Conservation (phyloP, 1,140 invertebrate genomes). For the Olivierus martensii region DNA sequence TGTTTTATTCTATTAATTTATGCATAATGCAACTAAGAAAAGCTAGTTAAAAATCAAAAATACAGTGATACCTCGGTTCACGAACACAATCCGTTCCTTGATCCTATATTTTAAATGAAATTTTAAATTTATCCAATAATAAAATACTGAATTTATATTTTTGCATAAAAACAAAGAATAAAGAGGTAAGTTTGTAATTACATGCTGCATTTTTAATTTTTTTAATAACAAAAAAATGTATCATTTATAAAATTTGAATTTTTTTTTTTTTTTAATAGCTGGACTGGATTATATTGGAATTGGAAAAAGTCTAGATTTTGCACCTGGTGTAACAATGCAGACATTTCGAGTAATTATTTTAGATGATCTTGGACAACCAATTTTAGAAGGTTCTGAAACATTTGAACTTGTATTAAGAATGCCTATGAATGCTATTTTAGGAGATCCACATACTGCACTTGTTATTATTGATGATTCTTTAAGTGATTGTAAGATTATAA, state of each 20-base stretch:
- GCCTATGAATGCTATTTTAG: conserved; percentile 27
- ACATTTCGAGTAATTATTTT: conserved; percentile 26
- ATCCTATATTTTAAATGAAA: no score
- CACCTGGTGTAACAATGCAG: conserved; percentile 27
- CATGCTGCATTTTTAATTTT: no score
- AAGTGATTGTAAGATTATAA: conserved; percentile 29
- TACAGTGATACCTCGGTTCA: no score
- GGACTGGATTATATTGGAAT: conserved; percentile 31
- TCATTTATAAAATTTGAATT: not conserved
- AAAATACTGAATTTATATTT: no score
- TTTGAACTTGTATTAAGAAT: conserved; percentile 28
- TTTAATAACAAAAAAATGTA: no score
- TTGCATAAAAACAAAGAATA: no score
- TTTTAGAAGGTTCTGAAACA: conserved; percentile 29
- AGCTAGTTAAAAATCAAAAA: no score
- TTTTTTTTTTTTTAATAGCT: conserved; percentile 20
- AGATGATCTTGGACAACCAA: conserved; percentile 31
- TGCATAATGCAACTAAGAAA: no score
- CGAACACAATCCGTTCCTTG: no score
- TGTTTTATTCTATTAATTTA: no score
- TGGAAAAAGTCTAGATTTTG: conserved; percentile 29
- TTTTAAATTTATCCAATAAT: no score
- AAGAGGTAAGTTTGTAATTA: no score
- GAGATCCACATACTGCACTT: conserved; percentile 24
- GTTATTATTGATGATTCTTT: conserved; percentile 31